phyloP scores from a whole-genome alignment of 1,140 invertebrate genomes.

The Fopius arisanus region DNA sequence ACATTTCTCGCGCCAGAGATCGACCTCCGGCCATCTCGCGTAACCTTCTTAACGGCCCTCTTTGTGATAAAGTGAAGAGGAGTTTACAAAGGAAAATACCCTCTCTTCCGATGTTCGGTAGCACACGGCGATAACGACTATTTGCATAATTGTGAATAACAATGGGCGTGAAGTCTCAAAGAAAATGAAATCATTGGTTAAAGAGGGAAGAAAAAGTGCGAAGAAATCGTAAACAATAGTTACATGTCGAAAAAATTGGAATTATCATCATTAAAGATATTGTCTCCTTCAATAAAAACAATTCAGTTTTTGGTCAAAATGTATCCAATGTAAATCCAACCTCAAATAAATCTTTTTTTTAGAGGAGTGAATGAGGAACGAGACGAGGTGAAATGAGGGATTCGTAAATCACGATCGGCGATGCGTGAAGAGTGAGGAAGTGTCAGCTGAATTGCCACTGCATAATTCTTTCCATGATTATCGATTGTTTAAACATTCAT shows the following conservation, averaged over 20 bases:
- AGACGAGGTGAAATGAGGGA: conserved; percentile 18
- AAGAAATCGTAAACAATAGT: no score
- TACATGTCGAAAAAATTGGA: no score
- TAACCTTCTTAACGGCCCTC: conserved; percentile 23
- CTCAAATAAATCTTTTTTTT: no score
- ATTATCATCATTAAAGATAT: no score
- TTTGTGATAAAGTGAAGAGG: conserved; percentile 28
- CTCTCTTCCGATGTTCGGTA: neutral
- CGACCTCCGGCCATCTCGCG: conserved; percentile 8
- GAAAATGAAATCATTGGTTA: conserved; percentile 1
- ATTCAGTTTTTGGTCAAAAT: no score
- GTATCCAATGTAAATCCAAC: no score
- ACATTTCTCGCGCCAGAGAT: conserved; percentile 41
- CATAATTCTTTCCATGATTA: conserved; percentile 37
- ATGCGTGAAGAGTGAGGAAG: conserved; percentile 41
- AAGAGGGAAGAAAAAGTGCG: no score
- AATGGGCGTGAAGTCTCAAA: neutral
- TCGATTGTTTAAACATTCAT: conserved; percentile 20
- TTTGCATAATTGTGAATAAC: conserved; percentile 24
- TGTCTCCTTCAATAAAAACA: no score
- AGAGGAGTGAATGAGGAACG: no score
- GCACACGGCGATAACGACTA: conserved; percentile 19
- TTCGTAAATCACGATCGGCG: conserved; percentile 46
- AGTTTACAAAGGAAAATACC: conserved; percentile 33
- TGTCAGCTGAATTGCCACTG: conserved; percentile 41